Base-by-base conservation (phyloP, 1,140 invertebrate species). In the Atta texana region DNA sequence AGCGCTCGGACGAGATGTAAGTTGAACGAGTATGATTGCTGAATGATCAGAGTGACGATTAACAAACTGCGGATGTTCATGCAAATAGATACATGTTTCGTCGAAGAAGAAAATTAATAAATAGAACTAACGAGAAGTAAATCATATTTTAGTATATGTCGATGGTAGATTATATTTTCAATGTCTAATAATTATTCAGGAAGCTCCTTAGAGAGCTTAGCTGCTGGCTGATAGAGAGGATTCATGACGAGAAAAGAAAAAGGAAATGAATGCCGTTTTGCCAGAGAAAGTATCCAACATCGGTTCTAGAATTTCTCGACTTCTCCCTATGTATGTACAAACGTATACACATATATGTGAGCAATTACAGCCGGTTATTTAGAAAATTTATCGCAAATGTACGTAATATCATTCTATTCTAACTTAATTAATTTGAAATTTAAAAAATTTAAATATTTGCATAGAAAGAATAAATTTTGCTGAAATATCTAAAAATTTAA, bases 211-310 rank as follows among this genome's bases (percentile, higher is more conserved):
- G 12, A n/a, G 39, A 64, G 10, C 4, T 4, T 51, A n/a, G n/a
- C 55, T 10, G 24, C 18, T 3, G 21, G n/a, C 21, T 63, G 18
- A 18, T 55, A n/a, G 61, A 78, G 57, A 86, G 31, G 63, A 90
- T 81, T 55, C 72, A 24, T 55, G 72, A 76, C 57, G 76, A 24
- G 74, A 82, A 77, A 87, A 82, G 81, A 86, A 89, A 91, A 81
- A 89, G 82, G 88, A 91, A 91, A 91, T 69, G 84, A 68, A 68
- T 72, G 49, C 12, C 51, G 77, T 63, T 55, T 55, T 55, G 55
- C 31, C 69, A 80, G 90, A 91, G 90, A 91, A 91, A 91, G 90
- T 91, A 87, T 57, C 63, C 10, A 77, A 91, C 84, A 78, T 34
- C 16, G 78, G 31, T 49, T 86, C 63, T 89, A 91, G 84, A 91